Conservation (phyloP, 2,113 vertebrate species). For the Strix uralensis region DNA sequence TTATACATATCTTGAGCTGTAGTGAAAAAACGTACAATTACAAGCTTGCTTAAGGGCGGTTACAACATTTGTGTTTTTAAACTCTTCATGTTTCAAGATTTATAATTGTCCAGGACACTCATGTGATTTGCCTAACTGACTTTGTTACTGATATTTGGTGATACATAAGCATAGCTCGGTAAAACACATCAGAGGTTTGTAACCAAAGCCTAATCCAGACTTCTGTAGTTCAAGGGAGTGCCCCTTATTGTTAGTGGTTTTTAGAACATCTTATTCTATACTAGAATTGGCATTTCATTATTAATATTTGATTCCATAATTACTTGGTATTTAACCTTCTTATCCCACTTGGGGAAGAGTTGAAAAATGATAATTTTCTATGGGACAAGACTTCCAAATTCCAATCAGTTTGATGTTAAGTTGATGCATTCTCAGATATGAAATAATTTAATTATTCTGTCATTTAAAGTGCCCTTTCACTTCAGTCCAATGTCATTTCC, state of each 20-base stretch:
- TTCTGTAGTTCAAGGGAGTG: not conserved
- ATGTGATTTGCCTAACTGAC: not conserved
- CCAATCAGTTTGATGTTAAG: not conserved
- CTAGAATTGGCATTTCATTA: not conserved
- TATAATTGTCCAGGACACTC: not conserved
- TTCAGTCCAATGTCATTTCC: not conserved
- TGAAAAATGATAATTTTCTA: not conserved
- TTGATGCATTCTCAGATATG: not conserved
- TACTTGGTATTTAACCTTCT: not conserved
- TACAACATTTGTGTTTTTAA: not conserved
- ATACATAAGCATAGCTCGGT: not conserved
- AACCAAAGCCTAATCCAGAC: not conserved
- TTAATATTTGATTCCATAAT: not conserved
- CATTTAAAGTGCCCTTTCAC: not conserved
- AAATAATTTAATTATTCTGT: slow-evolving; percentile 6
- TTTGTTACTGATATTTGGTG: not conserved
- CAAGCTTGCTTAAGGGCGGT: not conserved
- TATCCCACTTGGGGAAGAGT: not conserved
- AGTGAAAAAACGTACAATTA: not conserved
- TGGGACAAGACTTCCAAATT: not conserved
- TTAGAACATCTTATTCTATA: not conserved
- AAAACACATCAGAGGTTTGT: not conserved
- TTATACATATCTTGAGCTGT: not conserved
- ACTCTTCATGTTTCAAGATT: not conserved
- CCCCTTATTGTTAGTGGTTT: not conserved